Base-by-base conservation (phyloP, 1,140 invertebrate genomes). In the Drosophila seguyi region DNA sequence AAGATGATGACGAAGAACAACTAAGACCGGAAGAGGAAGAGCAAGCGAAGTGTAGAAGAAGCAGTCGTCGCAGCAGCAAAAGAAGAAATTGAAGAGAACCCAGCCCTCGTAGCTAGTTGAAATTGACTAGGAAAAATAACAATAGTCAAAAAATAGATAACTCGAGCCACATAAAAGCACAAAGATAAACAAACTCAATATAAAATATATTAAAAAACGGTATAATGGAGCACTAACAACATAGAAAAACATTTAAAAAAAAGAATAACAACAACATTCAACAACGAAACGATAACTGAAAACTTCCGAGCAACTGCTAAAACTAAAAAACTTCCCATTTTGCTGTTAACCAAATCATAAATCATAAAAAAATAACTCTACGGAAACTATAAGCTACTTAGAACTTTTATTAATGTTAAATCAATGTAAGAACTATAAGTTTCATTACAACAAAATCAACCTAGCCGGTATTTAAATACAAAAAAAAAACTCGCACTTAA, bases 101-200 rank as follows among this genome's bases (percentile, higher is more conserved):
- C 68, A 45, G 22, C 39, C 69, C 71, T 58, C 29, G 85, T 84
- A 87, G 80, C 52, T 90, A 87, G 85, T 47, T 53, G 5, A 60
- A 87, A 87, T 80, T 77, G 56, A 59, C 47, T 75, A 83, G 50
- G 11, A 75, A 55, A 65, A 44, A 25, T 13, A 50, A 41, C 20
- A 44, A 62, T 20, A 39, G 45, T 11, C 11, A 5, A 18, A 55
- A 7, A 18, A 61, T 6, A 25, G 8, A 27, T 14, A 55, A 38
- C 22, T 34, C 20, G 6, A 61, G 29, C 18, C n/a, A 53, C 31
- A 50, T 34, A 29, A 22, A 18, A 20, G 29, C 4, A 63, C 59
- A 45, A 41, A n/a, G n/a, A 50, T 11, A 55, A 7, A 18, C 5
- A 47, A 50, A 53, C 3, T 34, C 27, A 72, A 44, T 11, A 25